Base-by-base conservation (phyloP, 2,888 invertebrate genomes). In the Oxycera nigricornis region DNA sequence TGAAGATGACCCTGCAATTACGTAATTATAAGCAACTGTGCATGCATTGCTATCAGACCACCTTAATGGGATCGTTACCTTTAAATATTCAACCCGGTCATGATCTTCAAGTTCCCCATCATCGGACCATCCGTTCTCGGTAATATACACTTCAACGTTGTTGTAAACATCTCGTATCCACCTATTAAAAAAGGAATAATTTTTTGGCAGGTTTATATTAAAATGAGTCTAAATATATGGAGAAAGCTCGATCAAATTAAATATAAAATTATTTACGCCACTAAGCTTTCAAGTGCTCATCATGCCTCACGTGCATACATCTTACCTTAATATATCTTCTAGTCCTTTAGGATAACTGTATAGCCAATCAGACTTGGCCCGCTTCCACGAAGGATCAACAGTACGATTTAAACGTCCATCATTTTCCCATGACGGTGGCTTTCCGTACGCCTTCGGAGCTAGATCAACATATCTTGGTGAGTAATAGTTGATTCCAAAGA, bases 111-210 rank as follows among this genome's bases (percentile, higher is more conserved):
- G 57, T 7, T 80, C 77, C 3, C 83, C 83, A 11, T 79, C 81
- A 28, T 87, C 88, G 0, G 88, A 86, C 81, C 86, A 89, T 1
- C 90, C 90, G 78, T 90, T 90, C 79, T 91, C 91, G 0, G 88
- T 88, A 35, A 90, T 87, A 77, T 88, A 82, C 3, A 90, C 86
- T 59, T 84, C 84, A 0, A 88, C 86, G 77, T 89, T 85, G 39
- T 87, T 85, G 80, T 89, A 91, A 30, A 85, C 85, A 0, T 87
- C 81, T 77, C 87, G 88, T 20, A 91, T 86, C 87, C 88, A 90
- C 30, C 82, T 82, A 26, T n/a, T n/a, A n/a, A n/a, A n/a, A n/a
- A n/a, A n/a, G n/a, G n/a, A n/a, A 14, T 35, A 72, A 35, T 1
- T 0, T 22, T 20, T 55, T 14, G 17, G 2, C 24, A 14, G n/a